Evolutionary conservation across 2,888 invertebrate genomes (phyloP).

Genomic region (Linyphia triangularis): DNA sequence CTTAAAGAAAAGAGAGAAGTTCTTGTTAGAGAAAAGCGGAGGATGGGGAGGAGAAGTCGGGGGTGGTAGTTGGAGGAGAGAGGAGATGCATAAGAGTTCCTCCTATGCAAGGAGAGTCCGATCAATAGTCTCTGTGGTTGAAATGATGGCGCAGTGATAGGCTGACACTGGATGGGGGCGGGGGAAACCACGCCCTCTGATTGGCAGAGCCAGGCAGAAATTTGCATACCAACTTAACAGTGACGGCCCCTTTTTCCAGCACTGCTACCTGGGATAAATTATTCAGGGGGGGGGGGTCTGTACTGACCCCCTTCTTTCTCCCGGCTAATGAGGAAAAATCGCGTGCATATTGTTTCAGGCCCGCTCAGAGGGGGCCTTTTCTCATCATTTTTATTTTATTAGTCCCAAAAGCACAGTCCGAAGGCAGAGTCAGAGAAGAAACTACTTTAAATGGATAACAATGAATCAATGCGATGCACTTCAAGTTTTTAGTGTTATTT

Average conservation of each 20-base stretch:
- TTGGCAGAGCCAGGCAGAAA: constrained; percentile 73
- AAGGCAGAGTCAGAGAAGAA: constrained; percentile 43
- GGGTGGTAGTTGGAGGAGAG: constrained; percentile 10
- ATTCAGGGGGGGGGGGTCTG: constrained; percentile 44
- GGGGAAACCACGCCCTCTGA: constrained; percentile 63
- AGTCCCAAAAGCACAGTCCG: constrained; percentile 57
- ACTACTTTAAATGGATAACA: constrained; percentile 73
- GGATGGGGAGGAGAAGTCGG: background rate
- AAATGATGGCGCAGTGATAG: constrained; percentile 75
- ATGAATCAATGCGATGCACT: constrained; percentile 68
- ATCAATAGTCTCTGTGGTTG: constrained; percentile 74
- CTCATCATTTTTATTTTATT: constrained; percentile 67
- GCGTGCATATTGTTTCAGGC: constrained; percentile 70
- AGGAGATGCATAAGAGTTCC: constrained; percentile 73
- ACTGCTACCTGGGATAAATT: constrained; percentile 74
- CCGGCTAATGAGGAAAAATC: constrained; percentile 70
- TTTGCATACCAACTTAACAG: constrained; percentile 74
- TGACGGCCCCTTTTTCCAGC: constrained; percentile 67
- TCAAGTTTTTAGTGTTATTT: constrained; percentile 17
- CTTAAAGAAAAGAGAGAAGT: constrained; percentile 73
- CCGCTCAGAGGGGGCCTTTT: background rate
- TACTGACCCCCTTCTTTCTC: background rate
- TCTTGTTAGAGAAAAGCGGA: constrained; percentile 56
- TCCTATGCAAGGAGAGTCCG: constrained; percentile 71
- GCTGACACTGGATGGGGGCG: constrained; percentile 70